Evolutionary conservation across 2,113 vertebrate genomes (phyloP).

Genomic region (Periophthalmodon schlosseri): DNA sequence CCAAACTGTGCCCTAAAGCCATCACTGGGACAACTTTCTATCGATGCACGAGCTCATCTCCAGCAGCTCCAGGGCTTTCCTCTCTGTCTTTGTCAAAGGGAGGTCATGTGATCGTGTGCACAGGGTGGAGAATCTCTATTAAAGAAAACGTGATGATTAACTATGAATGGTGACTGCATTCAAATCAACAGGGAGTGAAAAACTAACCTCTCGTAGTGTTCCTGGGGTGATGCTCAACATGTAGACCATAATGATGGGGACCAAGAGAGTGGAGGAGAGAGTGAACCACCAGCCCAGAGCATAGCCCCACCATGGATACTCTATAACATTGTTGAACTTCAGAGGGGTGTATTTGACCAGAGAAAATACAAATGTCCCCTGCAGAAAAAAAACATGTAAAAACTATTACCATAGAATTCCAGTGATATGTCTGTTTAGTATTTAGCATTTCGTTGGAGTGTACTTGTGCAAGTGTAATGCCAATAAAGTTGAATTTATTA

Average conservation of each 20-base stretch:
- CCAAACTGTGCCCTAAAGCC: background rate
- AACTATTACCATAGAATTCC: background rate
- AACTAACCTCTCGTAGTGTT: conserved; percentile 66
- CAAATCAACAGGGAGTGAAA: background rate
- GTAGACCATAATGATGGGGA: conserved; percentile 77
- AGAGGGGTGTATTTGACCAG: conserved; percentile 78
- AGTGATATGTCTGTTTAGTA: background rate
- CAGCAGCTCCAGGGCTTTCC: conserved; percentile 40
- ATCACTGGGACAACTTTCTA: background rate
- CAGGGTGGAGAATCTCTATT: conserved; percentile 68
- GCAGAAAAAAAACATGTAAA: conserved; percentile 39
- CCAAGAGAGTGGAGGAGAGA: conserved; percentile 79
- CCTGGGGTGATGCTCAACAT: conserved; percentile 69
- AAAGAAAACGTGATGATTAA: conserved; percentile 7
- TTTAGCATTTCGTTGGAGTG: too few relatives aligned
- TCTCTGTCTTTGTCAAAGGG: conserved; percentile 40
- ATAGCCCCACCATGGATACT: conserved; percentile 82
- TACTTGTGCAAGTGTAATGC: too few relatives aligned
- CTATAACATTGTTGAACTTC: conserved; percentile 77
- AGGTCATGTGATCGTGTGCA: conserved; percentile 73
- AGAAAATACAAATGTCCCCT: conserved; percentile 79
- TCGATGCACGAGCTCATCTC: conserved; percentile 10
- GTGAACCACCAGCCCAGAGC: conserved; percentile 81
- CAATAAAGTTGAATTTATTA: too few relatives aligned
- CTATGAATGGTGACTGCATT: conserved; percentile 5